Evolutionary conservation across 2,113 vertebrate genomes (phyloP).

Genomic region (Cairina moschata): DNA sequence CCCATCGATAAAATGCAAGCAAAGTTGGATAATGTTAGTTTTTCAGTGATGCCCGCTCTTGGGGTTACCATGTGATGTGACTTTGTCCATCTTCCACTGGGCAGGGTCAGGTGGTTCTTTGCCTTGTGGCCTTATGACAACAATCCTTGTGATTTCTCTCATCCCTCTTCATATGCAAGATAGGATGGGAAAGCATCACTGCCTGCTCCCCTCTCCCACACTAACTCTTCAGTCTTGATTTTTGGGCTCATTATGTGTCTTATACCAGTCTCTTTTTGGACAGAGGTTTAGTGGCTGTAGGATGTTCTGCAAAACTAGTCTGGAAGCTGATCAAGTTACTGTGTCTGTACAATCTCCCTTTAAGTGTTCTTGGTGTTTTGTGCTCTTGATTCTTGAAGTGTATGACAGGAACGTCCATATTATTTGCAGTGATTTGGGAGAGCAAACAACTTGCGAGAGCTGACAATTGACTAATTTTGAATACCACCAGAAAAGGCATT

Average conservation of each 20-base stretch:
- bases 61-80: fast-evolving
- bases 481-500: neutral
- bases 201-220: neutral
- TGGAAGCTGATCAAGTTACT: neutral
- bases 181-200: neutral
- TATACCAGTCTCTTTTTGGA: neutral
- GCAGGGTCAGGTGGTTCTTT: neutral
- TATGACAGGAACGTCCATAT: neutral
- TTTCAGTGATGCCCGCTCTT: fast-evolving
- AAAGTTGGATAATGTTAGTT: neutral
- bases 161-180: neutral
- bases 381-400: neutral
- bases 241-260: neutral
- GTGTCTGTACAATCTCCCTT: neutral
- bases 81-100: fast-evolving
- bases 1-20: fast-evolving
- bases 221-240: neutral
- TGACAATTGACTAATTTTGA: neutral
- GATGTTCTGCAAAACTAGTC: neutral
- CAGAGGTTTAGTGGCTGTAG: neutral
- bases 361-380: neutral
- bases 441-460: neutral
- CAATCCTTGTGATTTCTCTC: fast-evolving
- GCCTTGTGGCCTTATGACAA: neutral
- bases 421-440: neutral